phyloP scores from a whole-genome alignment of 92 coral and sea anemone species.

The Pocillopora grandis region DNA sequence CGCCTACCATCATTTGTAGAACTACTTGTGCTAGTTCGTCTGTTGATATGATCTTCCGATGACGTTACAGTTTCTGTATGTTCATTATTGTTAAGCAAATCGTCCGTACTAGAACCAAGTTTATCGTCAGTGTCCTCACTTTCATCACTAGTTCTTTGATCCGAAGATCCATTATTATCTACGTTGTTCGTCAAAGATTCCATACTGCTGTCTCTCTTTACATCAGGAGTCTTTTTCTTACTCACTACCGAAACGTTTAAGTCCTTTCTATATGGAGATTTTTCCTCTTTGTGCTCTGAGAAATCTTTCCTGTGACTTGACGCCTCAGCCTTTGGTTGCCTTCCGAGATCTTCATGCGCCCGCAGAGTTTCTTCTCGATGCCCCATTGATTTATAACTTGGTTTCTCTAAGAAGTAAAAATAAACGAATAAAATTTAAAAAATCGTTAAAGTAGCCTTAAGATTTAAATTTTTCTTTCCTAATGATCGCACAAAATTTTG shows the following conservation, averaged over 20 bases:
- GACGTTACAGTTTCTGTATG: conserved; percentile 8
- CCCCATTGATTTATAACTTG: conserved; percentile 16
- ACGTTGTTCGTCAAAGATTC: conserved; percentile 37
- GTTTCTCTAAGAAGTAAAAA: neutral
- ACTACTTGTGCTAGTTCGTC: conserved; percentile 16
- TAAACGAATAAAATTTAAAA: neutral
- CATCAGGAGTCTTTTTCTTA: conserved; percentile 33
- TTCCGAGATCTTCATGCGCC: conserved; percentile 10
- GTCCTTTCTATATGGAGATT: conserved; percentile 14
- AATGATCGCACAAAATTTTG: too few species aligned
- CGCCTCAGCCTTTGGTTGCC: conserved; percentile 13
- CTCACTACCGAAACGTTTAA: conserved; percentile 1
- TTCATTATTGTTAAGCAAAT: conserved; percentile 30
- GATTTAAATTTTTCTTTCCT: too few species aligned
- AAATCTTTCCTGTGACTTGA: neutral
- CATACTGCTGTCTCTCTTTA: neutral
- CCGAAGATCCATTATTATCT: conserved; percentile 40
- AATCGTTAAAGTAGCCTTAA: neutral
- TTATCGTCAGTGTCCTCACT: conserved; percentile 40
- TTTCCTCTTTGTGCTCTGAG: conserved; percentile 4
- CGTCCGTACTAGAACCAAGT: conserved; percentile 45
- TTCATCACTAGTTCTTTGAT: conserved; percentile 49
- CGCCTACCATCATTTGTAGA: conserved; percentile 29
- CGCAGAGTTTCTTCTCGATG: conserved; percentile 20
- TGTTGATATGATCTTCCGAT: conserved; percentile 23